Conservation (phyloP, 2,888 invertebrate species). For the Leucophenga maculata region DNA sequence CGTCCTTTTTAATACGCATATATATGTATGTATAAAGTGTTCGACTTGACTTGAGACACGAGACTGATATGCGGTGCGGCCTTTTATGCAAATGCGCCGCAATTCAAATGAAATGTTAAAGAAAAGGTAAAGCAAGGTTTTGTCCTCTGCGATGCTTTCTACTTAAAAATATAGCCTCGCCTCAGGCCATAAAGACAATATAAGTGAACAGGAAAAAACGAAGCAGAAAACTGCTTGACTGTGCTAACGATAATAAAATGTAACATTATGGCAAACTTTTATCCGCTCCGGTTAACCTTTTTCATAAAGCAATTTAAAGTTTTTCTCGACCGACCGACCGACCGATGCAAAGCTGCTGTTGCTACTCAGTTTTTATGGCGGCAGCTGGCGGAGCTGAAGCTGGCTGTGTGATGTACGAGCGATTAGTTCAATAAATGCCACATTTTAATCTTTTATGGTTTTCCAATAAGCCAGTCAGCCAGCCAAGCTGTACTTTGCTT, state of each 20-base stretch:
- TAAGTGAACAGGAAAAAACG: not conserved
- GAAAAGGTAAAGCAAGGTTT: conserved; percentile 10
- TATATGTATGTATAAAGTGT: too few relatives aligned
- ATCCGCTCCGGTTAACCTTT: conserved; percentile 22
- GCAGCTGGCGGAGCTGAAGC: not conserved
- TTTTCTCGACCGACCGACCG: not conserved
- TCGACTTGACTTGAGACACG: too few relatives aligned
- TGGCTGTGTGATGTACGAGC: conserved; percentile 13
- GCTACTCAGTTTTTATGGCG: conserved; percentile 20
- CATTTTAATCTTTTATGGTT: conserved; percentile 26
- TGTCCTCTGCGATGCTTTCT: too few relatives aligned
- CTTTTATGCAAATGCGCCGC: conserved; percentile 2
- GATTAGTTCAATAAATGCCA: conserved; percentile 27
- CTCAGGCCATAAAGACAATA: conserved; percentile 2
- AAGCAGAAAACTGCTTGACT: not conserved
- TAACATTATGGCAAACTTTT: conserved; percentile 20
- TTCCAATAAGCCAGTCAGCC: conserved; percentile 22
- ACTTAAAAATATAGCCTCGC: not conserved
- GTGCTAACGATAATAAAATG: conserved; percentile 21
- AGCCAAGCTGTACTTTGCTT: too few relatives aligned
- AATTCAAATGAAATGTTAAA: too few relatives aligned
- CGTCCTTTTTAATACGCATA: too few relatives aligned
- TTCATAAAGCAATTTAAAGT: conserved; percentile 27
- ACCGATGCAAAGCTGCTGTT: not conserved
- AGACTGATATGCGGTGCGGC: not conserved